Evolutionary conservation across 2,888 invertebrate species (phyloP).

Genomic region (Brenthis ino): DNA sequence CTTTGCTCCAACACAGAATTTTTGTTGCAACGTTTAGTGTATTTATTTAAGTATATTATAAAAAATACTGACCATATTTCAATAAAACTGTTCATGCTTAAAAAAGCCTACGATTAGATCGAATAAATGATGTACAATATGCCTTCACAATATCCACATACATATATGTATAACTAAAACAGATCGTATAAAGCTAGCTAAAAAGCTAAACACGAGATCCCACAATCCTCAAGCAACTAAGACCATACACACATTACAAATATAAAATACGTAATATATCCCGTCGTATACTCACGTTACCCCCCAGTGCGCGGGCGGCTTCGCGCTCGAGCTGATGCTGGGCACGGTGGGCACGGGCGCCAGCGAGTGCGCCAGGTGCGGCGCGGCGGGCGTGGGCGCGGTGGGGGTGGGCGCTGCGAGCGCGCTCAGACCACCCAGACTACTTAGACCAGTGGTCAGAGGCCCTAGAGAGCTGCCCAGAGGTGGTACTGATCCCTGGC

Average conservation of each 20-base stretch:
- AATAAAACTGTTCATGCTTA: no score
- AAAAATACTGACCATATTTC: no score
- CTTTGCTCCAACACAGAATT: no score
- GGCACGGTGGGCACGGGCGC: slow-evolving; percentile 79
- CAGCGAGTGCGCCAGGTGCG: slow-evolving; percentile 74
- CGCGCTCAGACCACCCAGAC: slow-evolving; percentile 58
- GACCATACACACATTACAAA: not conserved
- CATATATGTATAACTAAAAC: no score
- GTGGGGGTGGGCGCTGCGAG: slow-evolving; percentile 74
- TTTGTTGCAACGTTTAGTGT: no score
- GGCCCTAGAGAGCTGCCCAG: slow-evolving; percentile 60
- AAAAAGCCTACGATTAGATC: no score
- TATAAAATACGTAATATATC: not conserved
- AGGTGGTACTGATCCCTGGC: slow-evolving; percentile 50
- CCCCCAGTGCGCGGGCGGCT: slow-evolving; percentile 80
- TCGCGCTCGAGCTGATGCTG: slow-evolving; percentile 76
- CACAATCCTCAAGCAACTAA: no score
- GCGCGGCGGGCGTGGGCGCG: slow-evolving; percentile 65
- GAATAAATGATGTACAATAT: no score
- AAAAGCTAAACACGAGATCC: no score
- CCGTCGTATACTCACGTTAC: slow-evolving; percentile 74
- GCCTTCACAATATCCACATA: no score
- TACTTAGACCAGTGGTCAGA: slow-evolving; percentile 50
- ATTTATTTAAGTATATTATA: no score
- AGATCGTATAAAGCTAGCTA: no score